These are phyloP conservation scores for Furnarius figulus DNA, from an alignment of 2,113 vertebrate species.

Conservation along the genomic window DNA sequence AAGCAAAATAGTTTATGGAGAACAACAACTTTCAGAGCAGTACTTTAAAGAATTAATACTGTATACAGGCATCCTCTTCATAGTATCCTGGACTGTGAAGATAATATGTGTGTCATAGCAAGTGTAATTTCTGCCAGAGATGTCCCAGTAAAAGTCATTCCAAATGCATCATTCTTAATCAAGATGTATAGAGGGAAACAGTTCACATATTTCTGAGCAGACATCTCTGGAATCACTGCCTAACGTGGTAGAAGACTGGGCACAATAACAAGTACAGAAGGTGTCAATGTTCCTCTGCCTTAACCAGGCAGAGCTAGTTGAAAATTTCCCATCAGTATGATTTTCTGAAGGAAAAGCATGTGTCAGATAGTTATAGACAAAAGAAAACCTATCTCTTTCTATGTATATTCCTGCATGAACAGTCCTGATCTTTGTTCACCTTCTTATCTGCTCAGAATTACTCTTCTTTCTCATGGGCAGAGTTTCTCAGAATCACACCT, in stretches of 20 bases:
- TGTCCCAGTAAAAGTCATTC: background rate
- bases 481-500: background rate
- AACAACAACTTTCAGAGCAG: background rate
- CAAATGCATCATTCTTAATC: background rate
- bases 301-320: background rate
- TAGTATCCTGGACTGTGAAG: background rate
- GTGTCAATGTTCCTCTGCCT: background rate
- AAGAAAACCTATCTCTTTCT: background rate
- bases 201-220: background rate
- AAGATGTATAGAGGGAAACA: background rate
- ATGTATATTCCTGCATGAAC: background rate
- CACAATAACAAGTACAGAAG: conserved; percentile 9
- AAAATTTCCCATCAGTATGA: background rate
- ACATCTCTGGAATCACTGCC: background rate
- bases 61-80: background rate
- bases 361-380: background rate
- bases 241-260: background rate
- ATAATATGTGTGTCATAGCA: background rate
- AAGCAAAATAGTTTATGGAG: background rate
- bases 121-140: background rate
- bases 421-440: background rate
- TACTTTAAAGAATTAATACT: background rate
- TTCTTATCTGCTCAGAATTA: background rate
- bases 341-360: background rate
- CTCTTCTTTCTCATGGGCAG: background rate